phyloP scores from a whole-genome alignment of 2,113 vertebrate genomes.

The Dryoscopus gambensis region DNA sequence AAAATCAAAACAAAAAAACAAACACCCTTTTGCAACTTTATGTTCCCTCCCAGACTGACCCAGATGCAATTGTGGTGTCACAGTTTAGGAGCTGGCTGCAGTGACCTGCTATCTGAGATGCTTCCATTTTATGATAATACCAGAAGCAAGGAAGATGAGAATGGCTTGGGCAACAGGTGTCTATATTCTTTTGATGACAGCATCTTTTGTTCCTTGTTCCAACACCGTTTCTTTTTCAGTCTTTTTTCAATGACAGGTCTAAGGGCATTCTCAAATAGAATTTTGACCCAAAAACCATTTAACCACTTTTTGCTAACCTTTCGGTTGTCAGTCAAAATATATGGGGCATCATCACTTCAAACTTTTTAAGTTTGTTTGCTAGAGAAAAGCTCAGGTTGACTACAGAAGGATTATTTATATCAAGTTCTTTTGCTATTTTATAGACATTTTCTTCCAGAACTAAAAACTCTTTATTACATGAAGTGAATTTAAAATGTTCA shows the following conservation, averaged over 20 bases:
- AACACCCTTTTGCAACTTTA: not conserved
- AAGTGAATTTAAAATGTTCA: not conserved
- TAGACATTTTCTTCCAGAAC: not conserved
- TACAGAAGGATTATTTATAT: not conserved
- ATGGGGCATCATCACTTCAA: not conserved
- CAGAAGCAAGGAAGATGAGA: not conserved
- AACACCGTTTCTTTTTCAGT: not conserved
- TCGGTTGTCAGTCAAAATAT: not conserved
- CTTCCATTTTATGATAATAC: not conserved
- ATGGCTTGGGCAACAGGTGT: not conserved
- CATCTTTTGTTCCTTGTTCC: not conserved
- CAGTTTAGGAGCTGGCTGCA: not conserved
- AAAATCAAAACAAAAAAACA: not conserved
- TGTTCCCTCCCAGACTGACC: not conserved
- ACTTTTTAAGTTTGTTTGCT: not conserved
- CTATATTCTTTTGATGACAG: not conserved
- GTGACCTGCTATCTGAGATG: not conserved
- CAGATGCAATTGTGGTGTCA: not conserved
- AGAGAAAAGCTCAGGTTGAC: not conserved
- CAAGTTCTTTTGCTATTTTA: not conserved
- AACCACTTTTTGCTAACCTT: not conserved
- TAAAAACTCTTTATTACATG: not conserved
- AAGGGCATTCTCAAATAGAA: not conserved
- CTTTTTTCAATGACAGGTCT: not conserved
- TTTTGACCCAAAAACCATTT: not conserved